Percentiles rank a stretch among this genome's conserved stretches.
Evolutionary conservation across 2,113 vertebrate genomes (phyloP).

Genomic region (Coreoperca whiteheadi): DNA sequence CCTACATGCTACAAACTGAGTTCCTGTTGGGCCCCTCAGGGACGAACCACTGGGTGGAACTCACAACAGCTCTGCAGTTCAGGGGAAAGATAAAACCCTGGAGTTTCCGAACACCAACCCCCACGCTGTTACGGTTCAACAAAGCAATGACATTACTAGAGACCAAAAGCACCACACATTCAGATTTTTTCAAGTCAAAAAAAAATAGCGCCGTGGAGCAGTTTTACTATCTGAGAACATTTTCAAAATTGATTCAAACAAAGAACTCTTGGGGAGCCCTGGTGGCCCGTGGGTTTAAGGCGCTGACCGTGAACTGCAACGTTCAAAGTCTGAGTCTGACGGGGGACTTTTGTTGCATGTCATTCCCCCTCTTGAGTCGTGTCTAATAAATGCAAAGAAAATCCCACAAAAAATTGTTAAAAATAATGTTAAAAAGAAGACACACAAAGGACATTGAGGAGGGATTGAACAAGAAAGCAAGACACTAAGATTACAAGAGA

Average conservation of each 20-base stretch:
- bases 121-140: not conserved
- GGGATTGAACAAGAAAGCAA: not conserved
- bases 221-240: not conserved
- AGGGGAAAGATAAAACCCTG: constrained; percentile 63
- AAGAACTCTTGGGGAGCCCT: not conserved
- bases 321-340: not conserved
- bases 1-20: constrained; percentile 9
- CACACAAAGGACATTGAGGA: not conserved
- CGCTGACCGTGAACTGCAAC: not conserved
- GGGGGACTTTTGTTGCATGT: not conserved
- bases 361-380: not conserved
- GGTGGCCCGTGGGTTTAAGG: not conserved
- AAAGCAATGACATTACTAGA: not conserved
- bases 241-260: not conserved
- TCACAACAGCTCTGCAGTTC: constrained; percentile 42
- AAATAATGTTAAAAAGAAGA: not conserved
- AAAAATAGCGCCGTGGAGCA: not conserved
- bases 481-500: constrained; percentile 4
- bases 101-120: constrained; percentile 35
- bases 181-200: not conserved
- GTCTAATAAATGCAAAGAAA: not conserved
- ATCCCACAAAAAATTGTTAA: not conserved
- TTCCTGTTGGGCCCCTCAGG: constrained; percentile 59
- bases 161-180: not conserved
- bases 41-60: constrained; percentile 65